Percentiles rank a stretch among this genome's conserved stretches.
phyloP scores from a whole-genome alignment of 2,797 vertebrate species.

The Ciconia nigra region DNA sequence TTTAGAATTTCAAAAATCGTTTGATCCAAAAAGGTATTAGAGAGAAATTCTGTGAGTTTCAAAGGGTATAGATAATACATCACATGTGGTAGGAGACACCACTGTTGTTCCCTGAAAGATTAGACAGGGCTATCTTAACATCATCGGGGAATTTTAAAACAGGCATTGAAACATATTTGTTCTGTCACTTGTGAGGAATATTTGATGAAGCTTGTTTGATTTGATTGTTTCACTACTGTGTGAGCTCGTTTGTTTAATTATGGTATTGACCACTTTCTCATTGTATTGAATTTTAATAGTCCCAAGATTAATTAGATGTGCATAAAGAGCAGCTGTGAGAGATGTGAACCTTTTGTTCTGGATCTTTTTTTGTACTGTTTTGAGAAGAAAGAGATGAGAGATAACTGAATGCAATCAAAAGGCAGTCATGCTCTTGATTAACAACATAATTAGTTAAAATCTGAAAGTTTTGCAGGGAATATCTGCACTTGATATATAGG shows the following conservation, averaged over 20 bases:
- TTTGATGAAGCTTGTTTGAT: constrained; percentile 54
- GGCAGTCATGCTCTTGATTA: constrained; percentile 35
- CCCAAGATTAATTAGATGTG: constrained; percentile 36
- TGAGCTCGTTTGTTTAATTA: constrained; percentile 39
- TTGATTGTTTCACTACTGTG: constrained; percentile 27
- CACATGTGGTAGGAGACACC: not conserved
- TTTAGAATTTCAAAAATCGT: constrained; percentile 20
- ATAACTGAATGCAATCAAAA: not conserved
- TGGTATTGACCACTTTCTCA: constrained; percentile 24
- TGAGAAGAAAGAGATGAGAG: constrained; percentile 5
- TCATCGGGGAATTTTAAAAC: not conserved
- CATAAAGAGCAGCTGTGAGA: not conserved
- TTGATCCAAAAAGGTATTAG: not conserved
- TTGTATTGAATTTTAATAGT: constrained; percentile 46
- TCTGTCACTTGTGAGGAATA: constrained; percentile 40
- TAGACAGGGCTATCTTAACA: not conserved
- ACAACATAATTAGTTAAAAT: constrained; percentile 5
- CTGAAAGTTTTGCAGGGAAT: not conserved
- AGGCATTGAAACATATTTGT: constrained; percentile 15
- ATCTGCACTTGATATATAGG: not conserved
- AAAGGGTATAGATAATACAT: not conserved
- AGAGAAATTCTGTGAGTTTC: constrained; percentile 8
- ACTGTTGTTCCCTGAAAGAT: not conserved
- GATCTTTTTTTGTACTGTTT: not conserved
- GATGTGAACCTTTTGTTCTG: constrained; percentile 16